phyloP scores from a whole-genome alignment of 2,797 vertebrate genomes.

The Lophius americanus region DNA sequence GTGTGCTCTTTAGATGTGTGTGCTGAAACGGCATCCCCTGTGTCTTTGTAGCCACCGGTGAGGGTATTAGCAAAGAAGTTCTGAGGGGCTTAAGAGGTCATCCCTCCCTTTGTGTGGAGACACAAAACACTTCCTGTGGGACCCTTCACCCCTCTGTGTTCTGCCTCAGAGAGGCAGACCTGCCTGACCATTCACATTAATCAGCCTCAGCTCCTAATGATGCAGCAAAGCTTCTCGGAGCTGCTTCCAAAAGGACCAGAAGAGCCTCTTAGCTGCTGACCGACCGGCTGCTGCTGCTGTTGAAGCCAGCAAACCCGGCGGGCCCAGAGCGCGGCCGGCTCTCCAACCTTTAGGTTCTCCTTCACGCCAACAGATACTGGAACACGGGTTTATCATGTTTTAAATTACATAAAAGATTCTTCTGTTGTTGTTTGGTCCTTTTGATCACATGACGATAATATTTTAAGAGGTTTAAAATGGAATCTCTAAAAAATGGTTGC shows the following conservation, averaged over 20 bases:
- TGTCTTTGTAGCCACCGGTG: slow-evolving; percentile 83
- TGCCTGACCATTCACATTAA: slow-evolving; percentile 95
- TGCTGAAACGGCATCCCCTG: slow-evolving; percentile 82
- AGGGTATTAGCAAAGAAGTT: slow-evolving; percentile 88
- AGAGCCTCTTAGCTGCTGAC: slow-evolving; percentile 77
- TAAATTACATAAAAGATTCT: too few relatives aligned
- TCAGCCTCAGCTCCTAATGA: slow-evolving; percentile 92
- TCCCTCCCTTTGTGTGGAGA: slow-evolving; percentile 86
- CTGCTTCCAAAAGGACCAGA: slow-evolving; percentile 78
- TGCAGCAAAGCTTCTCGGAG: slow-evolving; percentile 87
- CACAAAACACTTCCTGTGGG: slow-evolving; percentile 93
- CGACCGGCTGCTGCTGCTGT: slow-evolving; percentile 52
- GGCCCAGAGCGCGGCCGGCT: slow-evolving; percentile 35
- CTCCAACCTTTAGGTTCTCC: not conserved
- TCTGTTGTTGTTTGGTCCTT: too few relatives aligned
- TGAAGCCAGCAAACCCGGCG: slow-evolving; percentile 20
- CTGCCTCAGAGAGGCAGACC: slow-evolving; percentile 80
- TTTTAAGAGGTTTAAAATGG: too few relatives aligned
- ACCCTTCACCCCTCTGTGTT: slow-evolving; percentile 85
- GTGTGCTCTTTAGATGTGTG: slow-evolving; percentile 74
- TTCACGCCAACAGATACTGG: not conserved
- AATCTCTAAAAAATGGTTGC: too few relatives aligned
- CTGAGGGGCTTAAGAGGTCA: slow-evolving; percentile 91
- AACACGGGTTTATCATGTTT: slow-evolving; percentile 8
- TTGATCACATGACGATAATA: too few relatives aligned